Conservation (phyloP, 2,797 vertebrate species). For the Columba guinea region DNA sequence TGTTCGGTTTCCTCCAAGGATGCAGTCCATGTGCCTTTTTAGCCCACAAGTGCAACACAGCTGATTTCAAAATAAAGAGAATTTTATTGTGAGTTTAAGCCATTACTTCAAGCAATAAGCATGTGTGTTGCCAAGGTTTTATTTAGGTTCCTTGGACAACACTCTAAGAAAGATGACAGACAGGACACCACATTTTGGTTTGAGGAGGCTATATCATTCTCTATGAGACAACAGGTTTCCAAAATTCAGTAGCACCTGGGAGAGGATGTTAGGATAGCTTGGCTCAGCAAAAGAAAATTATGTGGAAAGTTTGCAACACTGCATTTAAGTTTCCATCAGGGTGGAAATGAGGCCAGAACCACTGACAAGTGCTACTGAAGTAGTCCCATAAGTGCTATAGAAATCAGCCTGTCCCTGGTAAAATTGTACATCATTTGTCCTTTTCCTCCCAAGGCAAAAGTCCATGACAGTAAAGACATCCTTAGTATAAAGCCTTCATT, state of each 20-base stretch:
- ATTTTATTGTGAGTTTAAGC: background rate
- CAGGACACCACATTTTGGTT: background rate
- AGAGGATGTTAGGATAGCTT: background rate
- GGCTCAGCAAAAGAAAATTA: background rate
- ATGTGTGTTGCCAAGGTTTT: background rate
- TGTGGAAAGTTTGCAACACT: background rate
- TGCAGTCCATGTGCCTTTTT: background rate
- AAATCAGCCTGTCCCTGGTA: background rate
- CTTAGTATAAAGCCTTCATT: background rate
- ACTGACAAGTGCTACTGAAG: background rate
- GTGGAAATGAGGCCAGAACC: background rate
- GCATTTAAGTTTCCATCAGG: background rate
- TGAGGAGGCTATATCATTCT: background rate
- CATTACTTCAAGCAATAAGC: background rate
- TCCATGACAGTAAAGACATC: background rate
- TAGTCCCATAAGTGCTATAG: background rate
- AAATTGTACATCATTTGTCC: background rate
- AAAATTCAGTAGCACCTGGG: background rate
- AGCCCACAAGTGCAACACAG: rapidly evolving
- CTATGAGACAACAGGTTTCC: background rate
- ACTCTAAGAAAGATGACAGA: rapidly evolving
- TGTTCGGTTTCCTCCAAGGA: background rate
- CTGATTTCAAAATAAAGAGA: background rate
- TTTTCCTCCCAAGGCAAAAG: background rate
- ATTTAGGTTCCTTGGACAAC: background rate